Evolutionary conservation across 2,888 invertebrate species (phyloP), one percentile per base, ranked within the genome.

Genomic region (Lepidochrysops patricia): DNA sequence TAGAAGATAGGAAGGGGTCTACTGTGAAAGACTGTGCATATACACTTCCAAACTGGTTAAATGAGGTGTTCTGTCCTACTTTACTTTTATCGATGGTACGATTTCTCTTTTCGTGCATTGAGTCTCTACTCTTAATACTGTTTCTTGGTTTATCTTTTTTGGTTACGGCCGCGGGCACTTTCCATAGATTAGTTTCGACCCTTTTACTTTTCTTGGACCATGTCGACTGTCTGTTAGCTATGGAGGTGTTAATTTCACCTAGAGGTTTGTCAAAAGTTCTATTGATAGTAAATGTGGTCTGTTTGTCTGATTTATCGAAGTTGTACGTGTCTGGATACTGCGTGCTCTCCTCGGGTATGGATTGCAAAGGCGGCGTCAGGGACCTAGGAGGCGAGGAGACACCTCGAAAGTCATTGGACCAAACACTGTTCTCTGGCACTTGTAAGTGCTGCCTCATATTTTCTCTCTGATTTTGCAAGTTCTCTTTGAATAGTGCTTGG

Each of bases 1-100:
- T 91, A 0, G 91, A 85, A 0, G 92, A 91, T 35, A 92, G 74
- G 69, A 94, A 94, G 2, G 94, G 94, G 80, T 94, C 93, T 4
- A 90, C 82, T 1, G 92, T 93, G 9, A 85, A 75, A 0, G 90
- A 84, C 62, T 88, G 85, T 3, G 87, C 84, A 67, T 89, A 89
- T 19, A 87, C 80, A 71, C 88, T 85, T 12, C 79, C 82, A 1
- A 85, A 58, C 70, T 77, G 75, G 76, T 87, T 80, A 1, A 79
- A 60, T 64, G 86, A 65, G 72, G 87, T 65, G 71, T 74, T 83
- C 58, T 90, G 90, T 65, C 80, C 67, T 52, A 83, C 90, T 73
- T 88, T 90, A 62, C 88, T 90, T 0, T 68, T 68, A 19, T 80
- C 80, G 65, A 75, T 74, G 13, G 80, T 78, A 1, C 64, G 64